A percentile compares a stretch with the other conserved stretches of the same genome.
Evolutionary conservation across 2,113 vertebrate genomes (phyloP).

Genomic region (Plotosus lineatus): DNA sequence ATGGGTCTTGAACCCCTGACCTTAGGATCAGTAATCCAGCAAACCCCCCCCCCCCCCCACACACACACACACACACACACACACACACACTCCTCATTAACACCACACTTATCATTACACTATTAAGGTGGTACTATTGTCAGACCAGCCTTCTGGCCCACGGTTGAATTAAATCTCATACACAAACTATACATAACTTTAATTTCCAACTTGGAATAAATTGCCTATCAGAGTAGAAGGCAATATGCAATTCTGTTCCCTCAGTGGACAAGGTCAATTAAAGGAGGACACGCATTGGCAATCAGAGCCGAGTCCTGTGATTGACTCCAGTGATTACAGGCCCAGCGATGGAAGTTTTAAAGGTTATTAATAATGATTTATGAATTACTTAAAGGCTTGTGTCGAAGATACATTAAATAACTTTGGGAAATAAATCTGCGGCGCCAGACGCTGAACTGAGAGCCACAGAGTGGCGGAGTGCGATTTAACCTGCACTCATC

Average conservation of each 20-base stretch:
- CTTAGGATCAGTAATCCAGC: no score
- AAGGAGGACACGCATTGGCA: constrained; percentile 75
- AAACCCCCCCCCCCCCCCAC: no score
- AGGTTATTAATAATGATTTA: constrained; percentile 83
- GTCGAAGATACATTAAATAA: constrained; percentile 72
- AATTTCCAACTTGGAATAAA: constrained; percentile 67
- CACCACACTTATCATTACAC: neutral
- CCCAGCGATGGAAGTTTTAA: constrained; percentile 75
- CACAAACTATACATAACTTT: constrained; percentile 70
- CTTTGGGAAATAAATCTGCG: constrained; percentile 63
- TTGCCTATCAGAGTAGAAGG: constrained; percentile 62
- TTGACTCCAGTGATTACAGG: constrained; percentile 77
- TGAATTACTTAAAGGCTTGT: constrained; percentile 76
- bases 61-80: no score
- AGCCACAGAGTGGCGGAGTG: neutral
- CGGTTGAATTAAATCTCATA: constrained; percentile 67
- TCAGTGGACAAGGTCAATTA: constrained; percentile 77
- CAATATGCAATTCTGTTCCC: constrained; percentile 70
- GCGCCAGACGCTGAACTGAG: constrained; percentile 41
- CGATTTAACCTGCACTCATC: constrained; percentile 18
- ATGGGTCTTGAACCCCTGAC: no score
- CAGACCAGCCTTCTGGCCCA: constrained; percentile 57
- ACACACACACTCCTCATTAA: neutral
- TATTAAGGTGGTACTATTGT: neutral
- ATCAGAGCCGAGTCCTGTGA: constrained; percentile 78